phyloP scores from a whole-genome alignment of 2,113 vertebrate genomes.

The Microtus oregoni region DNA sequence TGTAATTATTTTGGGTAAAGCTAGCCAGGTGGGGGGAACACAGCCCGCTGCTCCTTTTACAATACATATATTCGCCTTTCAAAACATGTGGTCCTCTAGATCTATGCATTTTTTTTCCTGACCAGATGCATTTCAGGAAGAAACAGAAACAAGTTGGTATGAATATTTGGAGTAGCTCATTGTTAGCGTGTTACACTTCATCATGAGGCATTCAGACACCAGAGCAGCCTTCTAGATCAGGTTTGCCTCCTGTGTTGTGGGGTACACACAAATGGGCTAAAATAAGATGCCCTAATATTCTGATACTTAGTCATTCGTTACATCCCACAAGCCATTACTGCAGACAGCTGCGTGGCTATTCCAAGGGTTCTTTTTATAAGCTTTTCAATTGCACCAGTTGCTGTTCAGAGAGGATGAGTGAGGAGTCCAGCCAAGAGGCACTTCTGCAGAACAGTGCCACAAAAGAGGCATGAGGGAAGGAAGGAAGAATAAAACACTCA shows the following conservation, averaged over 20 bases:
- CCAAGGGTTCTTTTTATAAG: slow-evolving; percentile 66
- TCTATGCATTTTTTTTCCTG: not conserved
- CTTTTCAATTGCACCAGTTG: slow-evolving; percentile 62
- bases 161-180: slow-evolving; percentile 23
- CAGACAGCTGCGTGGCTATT: slow-evolving; percentile 70
- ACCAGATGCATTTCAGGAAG: not conserved
- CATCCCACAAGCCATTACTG: not conserved
- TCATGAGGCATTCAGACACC: slow-evolving; percentile 36
- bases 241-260: not conserved
- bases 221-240: not conserved
- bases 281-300: slow-evolving; percentile 38
- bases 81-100: not conserved
- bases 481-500: not conserved
- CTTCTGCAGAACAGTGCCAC: slow-evolving; percentile 32
- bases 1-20: too few species aligned
- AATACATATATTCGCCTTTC: not conserved
- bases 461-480: not conserved
- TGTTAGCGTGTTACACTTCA: not conserved
- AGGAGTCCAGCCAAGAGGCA: slow-evolving; percentile 39
- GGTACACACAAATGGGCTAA: not conserved
- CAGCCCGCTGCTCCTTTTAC: too few species aligned
- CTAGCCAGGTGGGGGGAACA: too few species aligned
- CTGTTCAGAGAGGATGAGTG: slow-evolving; percentile 54
- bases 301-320: slow-evolving; percentile 10
- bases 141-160: slow-evolving; percentile 5